Evolutionary conservation across 2,888 invertebrate species (phyloP).

Genomic region (Plebejus melissa): DNA sequence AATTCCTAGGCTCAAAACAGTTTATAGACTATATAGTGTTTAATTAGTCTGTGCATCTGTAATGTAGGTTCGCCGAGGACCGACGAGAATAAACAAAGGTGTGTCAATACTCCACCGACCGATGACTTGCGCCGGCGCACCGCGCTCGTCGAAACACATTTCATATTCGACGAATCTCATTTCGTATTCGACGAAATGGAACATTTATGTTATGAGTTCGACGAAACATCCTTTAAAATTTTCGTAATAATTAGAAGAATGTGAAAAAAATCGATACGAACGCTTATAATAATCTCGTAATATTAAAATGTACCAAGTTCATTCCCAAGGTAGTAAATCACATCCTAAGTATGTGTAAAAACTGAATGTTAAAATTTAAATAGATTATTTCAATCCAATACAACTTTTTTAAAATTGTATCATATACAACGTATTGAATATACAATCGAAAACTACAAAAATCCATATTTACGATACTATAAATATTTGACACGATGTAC

Average conservation of each 20-base stretch:
- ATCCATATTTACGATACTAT: constrained; percentile 38
- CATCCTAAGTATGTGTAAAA: not conserved
- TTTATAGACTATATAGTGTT: constrained; percentile 45
- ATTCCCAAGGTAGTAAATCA: not conserved
- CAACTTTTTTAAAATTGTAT: not conserved
- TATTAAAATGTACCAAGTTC: not conserved
- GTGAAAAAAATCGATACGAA: too few relatives aligned
- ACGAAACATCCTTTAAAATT: not conserved
- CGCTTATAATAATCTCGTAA: not conserved
- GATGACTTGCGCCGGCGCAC: constrained; percentile 56
- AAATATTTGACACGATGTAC: constrained; percentile 59
- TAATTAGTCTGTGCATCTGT: constrained; percentile 67
- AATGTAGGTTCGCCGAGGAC: constrained; percentile 59
- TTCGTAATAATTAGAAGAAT: too few relatives aligned
- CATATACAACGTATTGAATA: constrained; percentile 1
- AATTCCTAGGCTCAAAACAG: not conserved
- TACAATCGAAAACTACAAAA: constrained; percentile 25
- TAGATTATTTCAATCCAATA: not conserved
- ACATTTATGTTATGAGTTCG: constrained; percentile 19
- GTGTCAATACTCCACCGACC: constrained; percentile 73
- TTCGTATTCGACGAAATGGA: not conserved
- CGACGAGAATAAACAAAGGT: constrained; percentile 67
- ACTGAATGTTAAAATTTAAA: not conserved
- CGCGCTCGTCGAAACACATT: constrained; percentile 33
- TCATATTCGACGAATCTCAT: constrained; percentile 23